Base-by-base conservation (phyloP, 1,140 invertebrate genomes). In the Wasmannia auropunctata region DNA sequence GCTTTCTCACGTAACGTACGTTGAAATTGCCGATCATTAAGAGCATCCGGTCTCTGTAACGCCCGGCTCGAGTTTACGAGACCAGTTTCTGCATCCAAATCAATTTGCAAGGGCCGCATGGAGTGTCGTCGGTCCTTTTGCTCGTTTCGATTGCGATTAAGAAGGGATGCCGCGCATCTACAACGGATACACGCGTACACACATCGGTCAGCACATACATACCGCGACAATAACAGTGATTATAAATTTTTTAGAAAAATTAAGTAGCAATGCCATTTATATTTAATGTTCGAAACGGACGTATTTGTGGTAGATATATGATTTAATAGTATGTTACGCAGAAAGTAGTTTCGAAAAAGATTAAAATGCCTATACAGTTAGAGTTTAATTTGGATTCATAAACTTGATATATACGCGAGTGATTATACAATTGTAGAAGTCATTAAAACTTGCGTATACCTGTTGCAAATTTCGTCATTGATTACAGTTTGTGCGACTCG, bases 11-110 rank as follows among this genome's bases (percentile, higher is more conserved):
- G 80, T 87, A 89, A 81, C 86, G 69, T 58, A 69, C 19, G n/a
- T 49, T 90, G 75, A 90, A 90, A 90, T 90, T 90, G 89, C 88
- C 88, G 88, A 90, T 90, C 89, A 90, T 90, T 90, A 90, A 90
- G 80, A 80, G 80, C 89, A 90, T 90, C 89, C 89, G 89, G 89
- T 87, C 88, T 60, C 46, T 89, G 85, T 87, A 90, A 89, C 67
- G 79, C 60, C n/a, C 85, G 62, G 67, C 31, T 69, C 37, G 65
- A 85, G 88, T 90, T 90, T 79, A 80, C 88, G 75, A 85, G 89
- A 90, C 89, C 88, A 90, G 88, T 90, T 90, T 90, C 89, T 90
- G 56, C 62, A 63, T 60, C 62, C 88, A 86, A 90, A 90, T 90
- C 89, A 90, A 90, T 90, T 90, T 90, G 70, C 86, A 86, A 60